A percentile compares a stretch with the other conserved stretches of the same genome.
Evolutionary conservation across 2,888 invertebrate species (phyloP).

Genomic region (Xestia ashworthii): DNA sequence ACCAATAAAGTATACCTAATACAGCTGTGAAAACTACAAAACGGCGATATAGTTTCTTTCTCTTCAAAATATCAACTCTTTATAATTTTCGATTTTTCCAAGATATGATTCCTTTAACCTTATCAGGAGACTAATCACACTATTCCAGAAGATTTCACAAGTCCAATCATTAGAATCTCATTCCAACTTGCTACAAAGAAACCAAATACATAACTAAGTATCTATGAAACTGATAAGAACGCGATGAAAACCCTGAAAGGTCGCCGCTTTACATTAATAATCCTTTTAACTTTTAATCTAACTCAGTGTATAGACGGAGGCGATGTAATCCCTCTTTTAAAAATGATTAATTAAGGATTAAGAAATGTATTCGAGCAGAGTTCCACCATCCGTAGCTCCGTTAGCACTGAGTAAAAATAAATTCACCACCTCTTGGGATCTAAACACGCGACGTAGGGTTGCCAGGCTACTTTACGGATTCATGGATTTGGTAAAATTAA

Average conservation of each 20-base stretch:
- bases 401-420: constrained; percentile 50
- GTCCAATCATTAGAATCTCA: not conserved
- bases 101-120: not conserved
- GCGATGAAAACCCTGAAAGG: constrained; percentile 44
- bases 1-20: not conserved
- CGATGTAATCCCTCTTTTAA: constrained; percentile 39
- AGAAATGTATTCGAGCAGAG: constrained; percentile 48
- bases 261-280: constrained; percentile 52
- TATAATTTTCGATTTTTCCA: not conserved
- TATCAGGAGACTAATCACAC: constrained; percentile 4
- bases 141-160: not conserved
- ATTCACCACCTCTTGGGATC: constrained; percentile 51
- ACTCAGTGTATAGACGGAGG: constrained; percentile 20
- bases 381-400: not conserved
- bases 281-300: constrained; percentile 55
- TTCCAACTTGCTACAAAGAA: not conserved
- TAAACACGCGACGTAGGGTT: constrained; percentile 56
- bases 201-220: not conserved
- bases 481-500: not conserved
- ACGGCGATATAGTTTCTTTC: not conserved
- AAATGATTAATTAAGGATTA: constrained; percentile 62
- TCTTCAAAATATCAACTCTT: not conserved
- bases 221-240: constrained; percentile 30
- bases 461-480: constrained; percentile 10
- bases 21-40: not conserved